These are phyloP conservation scores for Agrochola litura DNA, from an alignment of 2,888 invertebrate species.

Conservation along the genomic window DNA sequence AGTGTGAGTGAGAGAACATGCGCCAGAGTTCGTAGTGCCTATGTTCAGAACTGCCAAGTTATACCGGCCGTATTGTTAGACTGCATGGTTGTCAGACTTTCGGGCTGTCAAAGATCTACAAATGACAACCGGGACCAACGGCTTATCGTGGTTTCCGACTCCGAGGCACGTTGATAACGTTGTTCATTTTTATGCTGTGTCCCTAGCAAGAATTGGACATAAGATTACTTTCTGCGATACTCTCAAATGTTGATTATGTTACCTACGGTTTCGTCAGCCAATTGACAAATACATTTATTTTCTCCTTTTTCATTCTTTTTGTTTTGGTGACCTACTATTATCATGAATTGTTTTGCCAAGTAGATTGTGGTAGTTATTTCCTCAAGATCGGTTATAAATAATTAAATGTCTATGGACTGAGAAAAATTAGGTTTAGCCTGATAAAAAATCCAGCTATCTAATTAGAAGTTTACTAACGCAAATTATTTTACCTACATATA, in stretches of 20 bases:
- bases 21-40: no score
- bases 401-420: no score
- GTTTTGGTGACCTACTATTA: background rate
- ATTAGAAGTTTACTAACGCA: background rate
- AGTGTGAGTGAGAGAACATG: no score
- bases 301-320: background rate
- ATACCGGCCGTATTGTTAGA: no score
- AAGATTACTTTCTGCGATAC: background rate
- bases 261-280: background rate
- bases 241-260: background rate
- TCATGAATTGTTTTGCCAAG: background rate
- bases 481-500: background rate
- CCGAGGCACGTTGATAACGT: no score
- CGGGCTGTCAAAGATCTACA: background rate
- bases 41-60: no score
- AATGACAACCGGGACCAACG: background rate
- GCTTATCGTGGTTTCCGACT: background rate
- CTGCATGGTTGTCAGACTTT: background rate
- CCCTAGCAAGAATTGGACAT: background rate
- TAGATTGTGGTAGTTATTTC: background rate
- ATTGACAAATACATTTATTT: background rate
- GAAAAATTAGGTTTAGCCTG: no score
- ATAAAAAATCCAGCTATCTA: background rate
- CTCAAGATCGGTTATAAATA: background rate
- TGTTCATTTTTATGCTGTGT: background rate